phyloP scores from a whole-genome alignment of 1,140 invertebrate genomes.

The Aphidius ervi region DNA sequence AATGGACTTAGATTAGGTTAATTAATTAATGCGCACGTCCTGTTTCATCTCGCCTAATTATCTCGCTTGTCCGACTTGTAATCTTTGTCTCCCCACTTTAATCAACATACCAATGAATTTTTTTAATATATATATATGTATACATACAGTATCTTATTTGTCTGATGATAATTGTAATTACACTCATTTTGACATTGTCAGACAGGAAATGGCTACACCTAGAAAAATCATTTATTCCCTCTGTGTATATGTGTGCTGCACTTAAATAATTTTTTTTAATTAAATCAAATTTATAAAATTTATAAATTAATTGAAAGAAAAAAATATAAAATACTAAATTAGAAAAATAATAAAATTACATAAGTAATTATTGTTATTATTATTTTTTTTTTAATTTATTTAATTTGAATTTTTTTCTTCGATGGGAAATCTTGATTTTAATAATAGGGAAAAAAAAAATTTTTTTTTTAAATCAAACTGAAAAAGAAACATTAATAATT shows the following conservation, averaged over 20 bases:
- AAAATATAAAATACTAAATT: too few species aligned
- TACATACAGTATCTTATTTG: neutral
- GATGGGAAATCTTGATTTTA: too few species aligned
- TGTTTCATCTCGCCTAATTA: conserved; percentile 51
- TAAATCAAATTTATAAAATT: too few species aligned
- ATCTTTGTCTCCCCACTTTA: neutral
- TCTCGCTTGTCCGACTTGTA: conserved; percentile 44
- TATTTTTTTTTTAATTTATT: conserved; percentile 4
- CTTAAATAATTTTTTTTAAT: too few species aligned
- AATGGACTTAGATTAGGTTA: conserved; percentile 51
- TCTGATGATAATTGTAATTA: conserved; percentile 48
- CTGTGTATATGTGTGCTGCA: neutral
- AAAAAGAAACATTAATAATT: too few species aligned
- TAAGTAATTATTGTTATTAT: neutral
- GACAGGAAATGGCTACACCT: conserved; percentile 47
- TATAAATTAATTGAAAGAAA: too few species aligned
- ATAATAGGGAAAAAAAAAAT: too few species aligned
- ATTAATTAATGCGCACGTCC: conserved; percentile 55
- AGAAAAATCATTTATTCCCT: conserved; percentile 41
- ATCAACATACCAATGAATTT: conserved; percentile 4
- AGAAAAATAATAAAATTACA: neutral
- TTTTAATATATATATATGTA: neutral
- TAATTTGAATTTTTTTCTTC: neutral
- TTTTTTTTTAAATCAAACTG: too few species aligned
- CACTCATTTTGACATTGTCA: conserved; percentile 51